Conservation (phyloP, 2,113 vertebrate genomes). For the Hepsetus odoe region DNA sequence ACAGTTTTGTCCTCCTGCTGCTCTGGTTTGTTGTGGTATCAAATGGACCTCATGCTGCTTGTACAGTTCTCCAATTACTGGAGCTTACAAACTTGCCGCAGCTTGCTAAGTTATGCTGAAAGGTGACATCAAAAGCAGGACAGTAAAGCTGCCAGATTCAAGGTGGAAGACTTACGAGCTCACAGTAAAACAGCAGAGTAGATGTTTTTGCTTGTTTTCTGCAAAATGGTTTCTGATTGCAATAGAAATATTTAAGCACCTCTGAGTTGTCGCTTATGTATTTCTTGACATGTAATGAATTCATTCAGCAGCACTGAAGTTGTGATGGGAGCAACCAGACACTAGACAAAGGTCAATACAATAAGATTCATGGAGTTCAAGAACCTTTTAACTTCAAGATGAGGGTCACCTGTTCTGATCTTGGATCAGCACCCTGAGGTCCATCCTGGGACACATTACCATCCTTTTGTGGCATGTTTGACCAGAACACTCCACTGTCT, state of each 20-base stretch:
- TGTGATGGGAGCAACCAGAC: background rate
- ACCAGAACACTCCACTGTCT: constrained; percentile 11
- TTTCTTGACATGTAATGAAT: constrained; percentile 1
- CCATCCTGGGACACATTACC: background rate
- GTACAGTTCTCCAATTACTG: background rate
- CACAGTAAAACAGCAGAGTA: too few species aligned
- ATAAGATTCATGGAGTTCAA: background rate
- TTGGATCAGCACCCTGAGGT: background rate
- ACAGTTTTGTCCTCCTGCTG: background rate
- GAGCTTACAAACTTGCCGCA: background rate
- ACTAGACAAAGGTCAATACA: background rate
- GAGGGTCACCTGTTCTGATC: background rate
- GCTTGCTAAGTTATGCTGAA: background rate
- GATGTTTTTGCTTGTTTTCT: background rate
- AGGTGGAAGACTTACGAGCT: background rate
- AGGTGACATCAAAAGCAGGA: background rate
- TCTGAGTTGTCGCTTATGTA: background rate
- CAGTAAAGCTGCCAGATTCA: background rate
- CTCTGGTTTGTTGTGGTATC: background rate
- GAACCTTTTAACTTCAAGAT: background rate
- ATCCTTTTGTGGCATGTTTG: background rate
- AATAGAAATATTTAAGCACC: background rate
- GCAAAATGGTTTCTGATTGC: background rate
- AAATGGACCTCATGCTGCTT: background rate
- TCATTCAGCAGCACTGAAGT: background rate